A percentile compares a stretch with the other conserved stretches of the same genome.
These are phyloP conservation scores for Dallia pectoralis DNA, from an alignment of 2,797 vertebrate species.

Conservation along the genomic window DNA sequence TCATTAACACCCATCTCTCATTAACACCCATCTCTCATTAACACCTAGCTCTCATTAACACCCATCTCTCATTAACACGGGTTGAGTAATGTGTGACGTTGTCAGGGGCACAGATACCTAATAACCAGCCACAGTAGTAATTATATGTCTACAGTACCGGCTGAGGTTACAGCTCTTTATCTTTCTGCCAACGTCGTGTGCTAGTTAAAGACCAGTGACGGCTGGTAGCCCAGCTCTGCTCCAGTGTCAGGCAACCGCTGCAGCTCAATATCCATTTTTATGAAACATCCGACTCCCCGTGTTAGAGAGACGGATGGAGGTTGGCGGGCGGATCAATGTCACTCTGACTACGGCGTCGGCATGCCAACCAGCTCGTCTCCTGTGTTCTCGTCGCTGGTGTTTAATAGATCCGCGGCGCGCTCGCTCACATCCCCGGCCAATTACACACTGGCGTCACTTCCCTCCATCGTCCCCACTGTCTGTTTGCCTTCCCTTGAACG, in stretches of 20 bases:
- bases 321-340: slow-evolving; percentile 51
- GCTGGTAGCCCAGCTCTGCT: too few relatives aligned
- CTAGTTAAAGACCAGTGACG: not conserved
- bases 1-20: too few relatives aligned
- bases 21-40: too few relatives aligned
- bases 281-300: slow-evolving; percentile 57
- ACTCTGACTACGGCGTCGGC: slow-evolving; percentile 35
- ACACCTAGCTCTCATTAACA: too few relatives aligned
- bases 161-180: not conserved
- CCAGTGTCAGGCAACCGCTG: not conserved
- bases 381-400: slow-evolving; percentile 2
- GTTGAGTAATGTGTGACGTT: not conserved
- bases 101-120: not conserved
- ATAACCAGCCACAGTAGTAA: not conserved
- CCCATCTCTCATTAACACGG: too few relatives aligned
- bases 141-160: not conserved
- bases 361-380: slow-evolving; percentile 37
- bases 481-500: not conserved
- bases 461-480: not conserved
- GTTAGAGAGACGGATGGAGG: slow-evolving; percentile 54
- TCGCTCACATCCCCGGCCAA: not conserved
- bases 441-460: not conserved
- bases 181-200: not conserved
- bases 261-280: slow-evolving; percentile 60
- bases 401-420: not conserved